Conservation (phyloP, 2,888 invertebrate genomes). For the Lacanobia oleracea region DNA sequence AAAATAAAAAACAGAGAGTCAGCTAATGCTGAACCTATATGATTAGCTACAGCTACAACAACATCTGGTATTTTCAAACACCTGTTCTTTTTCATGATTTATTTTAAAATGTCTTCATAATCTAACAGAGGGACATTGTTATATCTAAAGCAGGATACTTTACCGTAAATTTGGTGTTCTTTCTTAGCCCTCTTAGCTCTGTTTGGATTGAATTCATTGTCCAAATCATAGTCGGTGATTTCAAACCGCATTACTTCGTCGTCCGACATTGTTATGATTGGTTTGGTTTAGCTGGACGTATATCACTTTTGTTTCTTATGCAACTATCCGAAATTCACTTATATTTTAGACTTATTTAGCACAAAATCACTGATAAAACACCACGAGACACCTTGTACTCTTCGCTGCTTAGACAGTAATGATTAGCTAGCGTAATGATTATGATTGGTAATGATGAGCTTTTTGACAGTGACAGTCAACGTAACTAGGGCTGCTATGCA, state of each 20-base stretch:
- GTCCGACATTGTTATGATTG: constrained; percentile 91
- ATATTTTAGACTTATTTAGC: too few species aligned
- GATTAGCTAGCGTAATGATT: too few species aligned
- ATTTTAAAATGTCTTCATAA: not conserved
- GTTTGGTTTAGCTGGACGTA: not conserved
- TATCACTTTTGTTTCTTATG: not conserved
- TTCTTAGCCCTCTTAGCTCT: constrained; percentile 94
- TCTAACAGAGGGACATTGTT: not conserved
- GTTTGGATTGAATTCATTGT: constrained; percentile 97
- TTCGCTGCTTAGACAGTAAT: too few species aligned
- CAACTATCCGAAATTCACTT: not conserved
- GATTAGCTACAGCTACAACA: not conserved
- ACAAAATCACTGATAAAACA: too few species aligned
- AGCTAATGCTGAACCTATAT: too few species aligned
- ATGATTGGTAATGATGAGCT: too few species aligned
- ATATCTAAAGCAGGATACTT: constrained; percentile 51
- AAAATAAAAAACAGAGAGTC: too few species aligned
- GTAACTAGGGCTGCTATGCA: not conserved
- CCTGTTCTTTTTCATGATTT: not conserved
- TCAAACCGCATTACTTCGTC: constrained; percentile 98
- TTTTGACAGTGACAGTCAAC: not conserved
- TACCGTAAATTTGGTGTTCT: constrained; percentile 98
- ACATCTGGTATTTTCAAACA: not conserved
- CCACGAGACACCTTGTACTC: too few species aligned
- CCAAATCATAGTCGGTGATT: constrained; percentile 98